phyloP scores from a whole-genome alignment of 1,140 invertebrate genomes.

The Parasteatoda tepidariorum region DNA sequence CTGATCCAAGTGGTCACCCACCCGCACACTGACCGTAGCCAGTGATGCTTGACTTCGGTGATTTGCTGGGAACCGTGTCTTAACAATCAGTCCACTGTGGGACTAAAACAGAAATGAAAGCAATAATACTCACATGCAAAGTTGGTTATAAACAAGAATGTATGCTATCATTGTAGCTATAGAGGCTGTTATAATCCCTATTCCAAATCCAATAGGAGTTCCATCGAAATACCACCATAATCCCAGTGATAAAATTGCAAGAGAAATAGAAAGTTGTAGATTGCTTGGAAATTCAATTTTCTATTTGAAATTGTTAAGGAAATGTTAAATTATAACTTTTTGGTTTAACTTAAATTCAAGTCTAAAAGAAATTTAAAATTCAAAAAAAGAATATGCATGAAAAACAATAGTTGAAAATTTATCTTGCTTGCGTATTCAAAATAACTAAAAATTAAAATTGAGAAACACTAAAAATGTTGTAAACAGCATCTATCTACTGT shows the following conservation, averaged over 20 bases:
- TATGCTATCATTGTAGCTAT: slow-evolving; percentile 69
- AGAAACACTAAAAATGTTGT: background rate
- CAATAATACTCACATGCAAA: slow-evolving; percentile 68
- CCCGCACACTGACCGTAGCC: no score
- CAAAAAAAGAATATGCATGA: no score
- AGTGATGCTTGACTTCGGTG: no score
- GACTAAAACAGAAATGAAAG: no score
- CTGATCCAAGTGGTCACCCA: no score
- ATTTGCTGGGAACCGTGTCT: no score
- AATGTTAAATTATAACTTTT: no score
- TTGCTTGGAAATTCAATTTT: slow-evolving; percentile 71
- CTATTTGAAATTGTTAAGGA: slow-evolving; percentile 62
- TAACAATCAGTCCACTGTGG: no score
- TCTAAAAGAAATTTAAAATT: no score
- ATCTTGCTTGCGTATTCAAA: background rate
- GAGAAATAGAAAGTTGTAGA: slow-evolving; percentile 68
- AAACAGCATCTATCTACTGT: background rate
- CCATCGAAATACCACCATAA: slow-evolving; percentile 71
- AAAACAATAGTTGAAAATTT: no score
- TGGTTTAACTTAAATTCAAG: no score
- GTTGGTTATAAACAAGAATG: slow-evolving; percentile 69
- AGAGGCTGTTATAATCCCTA: slow-evolving; percentile 69
- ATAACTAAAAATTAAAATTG: background rate
- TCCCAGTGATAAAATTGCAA: slow-evolving; percentile 69
- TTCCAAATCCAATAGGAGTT: slow-evolving; percentile 69